Base-by-base conservation (phyloP, 2,797 vertebrate species). In the Neosilurus mollespiculum region DNA sequence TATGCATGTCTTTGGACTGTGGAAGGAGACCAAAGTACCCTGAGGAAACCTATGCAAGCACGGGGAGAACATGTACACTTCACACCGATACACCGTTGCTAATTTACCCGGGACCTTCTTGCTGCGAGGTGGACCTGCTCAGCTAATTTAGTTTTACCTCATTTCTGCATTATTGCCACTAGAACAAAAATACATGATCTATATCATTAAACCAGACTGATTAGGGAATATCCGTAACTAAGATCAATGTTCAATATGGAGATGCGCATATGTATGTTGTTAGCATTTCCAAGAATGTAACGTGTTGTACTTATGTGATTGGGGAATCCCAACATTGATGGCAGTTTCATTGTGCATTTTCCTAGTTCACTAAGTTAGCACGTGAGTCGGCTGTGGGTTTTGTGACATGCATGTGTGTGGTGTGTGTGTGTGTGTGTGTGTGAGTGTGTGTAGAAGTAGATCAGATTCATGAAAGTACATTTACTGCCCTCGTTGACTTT, bases 401-500 rank as follows among this genome's bases (percentile, higher is more conserved):
- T 65, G n/a, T 14, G 22, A 62, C 34, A 61, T 77, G 61, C 22
- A 7, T 59, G 2, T 18, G 56, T 59, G 56, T 16, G 56, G 64
- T 64, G 62, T 64, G 67, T n/a, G 69, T 71, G 67, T 70, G 37
- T 22, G 67, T 22, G 66, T n/a, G 20, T n/a, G 43, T 54, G 51
- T 34, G 61, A 20, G 43, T 51, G 37, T 18, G 77, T 34, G 26
- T 18, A 87, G 90, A 22, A 9, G 56, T 69, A 43, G 89, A 90
- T 90, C 87, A 89, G 86, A 90, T 88, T 90, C 85, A 86, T 66
- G 85, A 84, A 51, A 82, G 54, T 58, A 82, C 85, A 71, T 94
- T 94, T 91, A 93, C 88, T 84, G 92, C 91, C 69, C 76, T 37
- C 20, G 85, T 87, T 78, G 88, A 82, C 87, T 83, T 20, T 43